These are phyloP conservation scores for Poecile atricapillus DNA, from an alignment of 2,113 vertebrate species.

Conservation along the genomic window DNA sequence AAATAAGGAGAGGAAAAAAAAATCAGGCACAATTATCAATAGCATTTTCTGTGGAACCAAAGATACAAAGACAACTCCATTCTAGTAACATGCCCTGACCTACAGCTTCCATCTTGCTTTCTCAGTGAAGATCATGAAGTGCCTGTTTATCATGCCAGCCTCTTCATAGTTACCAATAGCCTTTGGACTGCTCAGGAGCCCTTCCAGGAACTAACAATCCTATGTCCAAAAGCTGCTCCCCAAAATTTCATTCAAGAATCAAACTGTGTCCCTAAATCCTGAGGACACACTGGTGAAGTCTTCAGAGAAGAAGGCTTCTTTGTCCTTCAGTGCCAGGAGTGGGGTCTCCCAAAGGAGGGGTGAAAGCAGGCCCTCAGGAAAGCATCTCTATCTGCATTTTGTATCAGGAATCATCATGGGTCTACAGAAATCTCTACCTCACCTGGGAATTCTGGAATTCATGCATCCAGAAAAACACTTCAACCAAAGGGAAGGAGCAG, in stretches of 20 bases:
- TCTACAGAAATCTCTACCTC: background rate
- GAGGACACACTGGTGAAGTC: background rate
- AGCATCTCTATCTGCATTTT: background rate
- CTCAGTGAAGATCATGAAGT: background rate
- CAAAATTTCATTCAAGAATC: background rate
- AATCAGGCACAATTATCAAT: background rate
- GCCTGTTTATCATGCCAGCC: background rate
- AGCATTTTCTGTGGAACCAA: background rate
- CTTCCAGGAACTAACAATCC: background rate
- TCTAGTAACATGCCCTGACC: background rate
- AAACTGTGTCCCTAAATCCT: background rate
- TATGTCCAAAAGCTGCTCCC: background rate
- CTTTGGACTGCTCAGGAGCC: background rate
- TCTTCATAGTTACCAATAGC: background rate
- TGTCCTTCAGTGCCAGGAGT: background rate
- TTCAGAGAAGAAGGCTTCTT: background rate
- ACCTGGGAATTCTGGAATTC: background rate
- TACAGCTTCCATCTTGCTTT: background rate
- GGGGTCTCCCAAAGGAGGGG: rapidly evolving
- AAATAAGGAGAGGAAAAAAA: background rate
- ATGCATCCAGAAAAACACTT: background rate
- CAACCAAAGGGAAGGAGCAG: background rate
- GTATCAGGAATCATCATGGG: rapidly evolving
- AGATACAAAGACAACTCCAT: background rate
- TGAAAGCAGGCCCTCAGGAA: background rate